Conservation (phyloP, 2,888 invertebrate genomes). For the Seladonia tumulorum region DNA sequence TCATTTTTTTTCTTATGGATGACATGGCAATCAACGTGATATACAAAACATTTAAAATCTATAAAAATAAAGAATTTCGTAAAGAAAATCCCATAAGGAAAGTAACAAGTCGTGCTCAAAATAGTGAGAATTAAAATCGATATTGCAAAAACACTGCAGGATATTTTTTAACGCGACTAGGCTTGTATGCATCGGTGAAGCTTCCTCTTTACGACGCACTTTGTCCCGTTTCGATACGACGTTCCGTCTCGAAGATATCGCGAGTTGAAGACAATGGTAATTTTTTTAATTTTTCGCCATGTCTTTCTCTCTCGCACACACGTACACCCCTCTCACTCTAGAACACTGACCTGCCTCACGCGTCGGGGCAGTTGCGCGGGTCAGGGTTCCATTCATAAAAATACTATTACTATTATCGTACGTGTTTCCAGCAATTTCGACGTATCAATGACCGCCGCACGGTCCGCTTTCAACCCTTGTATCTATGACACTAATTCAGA, state of each 20-base stretch:
- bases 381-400: constrained; percentile 16
- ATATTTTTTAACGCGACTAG: accelerated
- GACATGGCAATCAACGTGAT: no score
- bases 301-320: neutral
- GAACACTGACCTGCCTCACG: neutral
- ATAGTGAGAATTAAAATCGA: neutral
- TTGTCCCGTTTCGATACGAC: neutral
- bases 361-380: neutral
- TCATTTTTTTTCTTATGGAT: no score
- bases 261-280: neutral
- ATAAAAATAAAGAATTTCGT: neutral
- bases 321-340: neutral
- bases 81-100: neutral
- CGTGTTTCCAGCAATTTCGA: neutral
- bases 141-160: neutral
- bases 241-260: constrained; percentile 25
- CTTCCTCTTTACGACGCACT: neutral
- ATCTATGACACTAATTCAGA: constrained; percentile 18
- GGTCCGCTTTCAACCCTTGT: neutral
- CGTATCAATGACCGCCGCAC: neutral
- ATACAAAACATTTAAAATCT: neutral
- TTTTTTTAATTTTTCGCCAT: constrained; percentile 18
- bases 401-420: constrained; percentile 22
- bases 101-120: neutral
- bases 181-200: neutral